Evolutionary conservation across 2,113 vertebrate genomes (phyloP), one percentile per base, ranked within the genome.

Genomic region (Grus americana): DNA sequence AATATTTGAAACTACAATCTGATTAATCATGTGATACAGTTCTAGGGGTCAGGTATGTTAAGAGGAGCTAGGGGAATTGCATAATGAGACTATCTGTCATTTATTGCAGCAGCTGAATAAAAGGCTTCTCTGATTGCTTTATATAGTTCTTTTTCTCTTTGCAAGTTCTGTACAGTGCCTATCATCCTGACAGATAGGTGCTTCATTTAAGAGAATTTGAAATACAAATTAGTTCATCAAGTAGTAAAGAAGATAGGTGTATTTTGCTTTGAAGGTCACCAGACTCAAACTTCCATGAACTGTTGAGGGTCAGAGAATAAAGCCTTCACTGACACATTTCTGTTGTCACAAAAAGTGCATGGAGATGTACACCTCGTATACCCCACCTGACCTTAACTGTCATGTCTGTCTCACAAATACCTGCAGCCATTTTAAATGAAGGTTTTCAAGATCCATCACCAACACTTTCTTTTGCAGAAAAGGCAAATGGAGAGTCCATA

Each of bases 161-260:
- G 71, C 62, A 61, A 89, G 58, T 68, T 92, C 94, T 95, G 54
- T 91, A 34, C 50, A 44, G 84, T 96, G 94, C 91, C 93, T 95
- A 2, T 96, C 97, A 96, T 95, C 27, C 78, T 97, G 94, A 95
- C 92, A 95, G 79, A 95, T 93, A 78, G 82, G 50, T 94, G 82
- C 59, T 94, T 96, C 85, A 52, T 86, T 91, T 94, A 73, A 76
- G 61, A 79, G 59, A 88, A 91, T 95, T 90, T 96, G 89, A 96
- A 97, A 96, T 85, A 95, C 87, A 96, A 94, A 96, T 95, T 62
- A 95, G 63, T 79, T 94, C 84, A 94, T 97, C 87, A 86, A 85
- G 36, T 94, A 93, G 89, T 96, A 95, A 93, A 85, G 70, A 86
- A 74, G 58, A 82, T 91, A 55, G 34, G 26, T 93, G 11, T 68